Evolutionary conservation across 2,888 invertebrate species (phyloP).

Genomic region (Temnothorax unifasciatus): DNA sequence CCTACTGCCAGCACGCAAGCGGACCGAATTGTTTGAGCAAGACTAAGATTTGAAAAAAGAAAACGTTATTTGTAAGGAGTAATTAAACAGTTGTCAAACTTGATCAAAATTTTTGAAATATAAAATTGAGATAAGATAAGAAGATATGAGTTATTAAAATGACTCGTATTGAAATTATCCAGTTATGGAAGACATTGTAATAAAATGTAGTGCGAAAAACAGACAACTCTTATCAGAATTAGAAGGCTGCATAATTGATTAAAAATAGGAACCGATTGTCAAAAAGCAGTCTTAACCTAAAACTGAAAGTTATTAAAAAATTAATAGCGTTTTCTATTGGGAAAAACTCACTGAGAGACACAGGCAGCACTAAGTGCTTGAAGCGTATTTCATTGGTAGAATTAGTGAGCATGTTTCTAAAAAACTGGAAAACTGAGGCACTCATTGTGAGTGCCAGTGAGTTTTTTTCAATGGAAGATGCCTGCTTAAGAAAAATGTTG

Average conservation of each 20-base stretch:
- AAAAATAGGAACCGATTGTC: neutral
- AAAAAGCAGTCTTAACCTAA: neutral
- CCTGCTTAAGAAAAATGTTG: too few relatives aligned
- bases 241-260: neutral
- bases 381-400: too few relatives aligned
- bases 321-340: too few relatives aligned
- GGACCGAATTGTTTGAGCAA: neutral
- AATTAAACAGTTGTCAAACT: conserved; percentile 19
- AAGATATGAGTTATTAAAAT: neutral
- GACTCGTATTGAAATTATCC: neutral
- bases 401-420: too few relatives aligned
- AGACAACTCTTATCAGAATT: neutral
- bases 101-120: neutral
- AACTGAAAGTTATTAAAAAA: neutral
- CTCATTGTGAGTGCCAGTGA: too few relatives aligned
- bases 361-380: too few relatives aligned
- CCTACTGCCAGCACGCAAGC: conserved; percentile 1
- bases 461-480: too few relatives aligned
- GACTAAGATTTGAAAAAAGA: neutral
- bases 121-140: neutral
- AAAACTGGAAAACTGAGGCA: too few relatives aligned
- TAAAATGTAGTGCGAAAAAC: neutral
- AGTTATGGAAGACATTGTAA: neutral
- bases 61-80: conserved; percentile 26
- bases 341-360: too few relatives aligned